Evolutionary conservation across 1,140 invertebrate species (phyloP), one percentile per base, ranked within the genome.

Genomic region (Lanistes nyassanus): DNA sequence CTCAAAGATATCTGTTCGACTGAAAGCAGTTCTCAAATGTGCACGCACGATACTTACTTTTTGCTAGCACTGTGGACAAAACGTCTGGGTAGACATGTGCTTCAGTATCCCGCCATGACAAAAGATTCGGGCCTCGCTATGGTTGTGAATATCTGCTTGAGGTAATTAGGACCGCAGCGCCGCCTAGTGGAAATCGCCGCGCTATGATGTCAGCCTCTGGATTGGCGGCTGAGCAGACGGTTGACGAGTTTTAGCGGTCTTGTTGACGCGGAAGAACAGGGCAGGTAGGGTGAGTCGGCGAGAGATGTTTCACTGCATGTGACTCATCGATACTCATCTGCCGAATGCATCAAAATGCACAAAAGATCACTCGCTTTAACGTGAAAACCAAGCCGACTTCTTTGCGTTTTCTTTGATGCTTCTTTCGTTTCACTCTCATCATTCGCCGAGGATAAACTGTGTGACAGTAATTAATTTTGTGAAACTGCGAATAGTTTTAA

Each of bases 11-110:
- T 16, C 42, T 47, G 19, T 47, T 47, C 5, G 42, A 47, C 42
- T 13, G 42, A 16, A 3, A 47, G 42, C 42, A 47, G 19, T 6
- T 47, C 42, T 47, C 42, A 47, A 16, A 47, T 47, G 9, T 47
- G 21, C 42, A 11, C 31, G 74, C 37, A 36, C 47, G 67, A 75
- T 76, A 78, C 76, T 78, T 75, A 70, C 74, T 37, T 34, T 74
- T 71, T 69, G 60, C 73, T 60, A 66, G 36, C 58, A 55, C 67
- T 47, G 47, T 76, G 65, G 72, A 74, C 51, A 65, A 67, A 68
- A 62, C 66, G 64, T 75, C 29, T 71, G 75, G 70, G 79, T 72
- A 81, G 76, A 81, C 79, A 81, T 81, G 79, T 81, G 79, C 77
- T 73, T 70, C 76, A 77, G 74, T 70, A 76, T 76, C 79, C 77